phyloP scores from a whole-genome alignment of 2,797 vertebrate species.

The Brachyrhaphis roseni region DNA sequence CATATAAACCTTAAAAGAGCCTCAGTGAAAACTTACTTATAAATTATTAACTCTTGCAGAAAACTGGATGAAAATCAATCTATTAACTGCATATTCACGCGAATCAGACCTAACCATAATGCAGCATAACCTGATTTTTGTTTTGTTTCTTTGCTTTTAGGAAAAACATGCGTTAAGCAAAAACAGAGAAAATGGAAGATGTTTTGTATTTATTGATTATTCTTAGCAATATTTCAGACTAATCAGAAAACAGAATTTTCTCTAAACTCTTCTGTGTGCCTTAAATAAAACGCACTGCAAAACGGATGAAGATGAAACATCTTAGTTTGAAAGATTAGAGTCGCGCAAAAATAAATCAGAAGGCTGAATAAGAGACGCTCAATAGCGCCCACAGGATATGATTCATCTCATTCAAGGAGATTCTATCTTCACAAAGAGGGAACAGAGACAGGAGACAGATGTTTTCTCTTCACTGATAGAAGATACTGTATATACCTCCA shows the following conservation, averaged over 20 bases:
- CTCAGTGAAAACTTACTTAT: too few species aligned
- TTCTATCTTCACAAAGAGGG: slow-evolving; percentile 3
- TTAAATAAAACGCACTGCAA: not conserved
- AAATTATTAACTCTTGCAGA: too few species aligned
- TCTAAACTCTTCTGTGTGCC: not conserved
- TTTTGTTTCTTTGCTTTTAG: not conserved
- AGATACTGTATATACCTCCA: not conserved
- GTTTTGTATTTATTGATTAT: too few species aligned
- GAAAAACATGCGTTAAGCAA: not conserved
- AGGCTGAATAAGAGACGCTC: not conserved
- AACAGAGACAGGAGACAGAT: not conserved
- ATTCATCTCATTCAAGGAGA: not conserved
- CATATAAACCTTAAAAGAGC: too few species aligned
- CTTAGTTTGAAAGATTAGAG: slow-evolving; percentile 4
- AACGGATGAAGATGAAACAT: not conserved
- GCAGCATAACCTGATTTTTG: not conserved
- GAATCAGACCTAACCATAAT: not conserved
- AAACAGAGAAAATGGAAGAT: not conserved
- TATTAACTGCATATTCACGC: too few species aligned
- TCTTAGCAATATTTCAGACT: not conserved
- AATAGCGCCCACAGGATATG: not conserved
- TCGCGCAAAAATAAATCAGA: not conserved
- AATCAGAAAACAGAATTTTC: not conserved
- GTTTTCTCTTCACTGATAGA: not conserved
- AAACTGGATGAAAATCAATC: too few species aligned